Evolutionary conservation across 2,888 invertebrate species (phyloP), one percentile per base, ranked within the genome.

Genomic region (Oegoconia quadripuncta): DNA sequence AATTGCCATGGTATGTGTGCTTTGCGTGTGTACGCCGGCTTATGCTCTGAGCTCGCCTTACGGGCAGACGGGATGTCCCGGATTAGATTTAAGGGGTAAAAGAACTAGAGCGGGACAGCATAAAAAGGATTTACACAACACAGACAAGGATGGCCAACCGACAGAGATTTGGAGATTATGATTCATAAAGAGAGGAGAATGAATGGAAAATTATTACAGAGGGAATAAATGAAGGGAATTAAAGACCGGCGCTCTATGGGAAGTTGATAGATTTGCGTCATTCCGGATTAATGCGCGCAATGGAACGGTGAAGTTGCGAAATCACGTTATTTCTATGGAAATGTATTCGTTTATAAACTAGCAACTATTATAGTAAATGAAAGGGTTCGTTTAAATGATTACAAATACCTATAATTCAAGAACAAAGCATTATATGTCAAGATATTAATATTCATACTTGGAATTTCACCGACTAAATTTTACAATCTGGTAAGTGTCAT

Each of bases 11-110:
- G 9, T 38, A 37, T 27, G 36, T 33, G 20, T 25, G 26, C 43
- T 44, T 48, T 50, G 51, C 56, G 50, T 62, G 53, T 58, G 55
- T 53, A 50, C 51, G 48, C 42, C 43, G 56, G 61, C 61, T 64
- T 62, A 42, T 51, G 60, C 63, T 64, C 59, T 62, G 61, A 71
- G 64, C 64, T 60, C 64, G 70, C 67, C 70, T 74, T 72, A 74
- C 57, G 51, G 59, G 53, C 74, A 74, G 72, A 73, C 81, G 79
- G 81, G 84, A 84, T 80, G 82, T 83, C 63, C 70, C 82, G 84
- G 86, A 87, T 88, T 88, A 88, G 86, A 78, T 82, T 82, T 82
- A 81, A 81, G 75, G 86, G 84, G 81, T 83, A 82, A 83, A 80
- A 80, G 78, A 79, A 77, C 71, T 70, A 60, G 71, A 84, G 59